Evolutionary conservation across 2,888 invertebrate genomes (phyloP).

Genomic region (Apodemia hepburni): DNA sequence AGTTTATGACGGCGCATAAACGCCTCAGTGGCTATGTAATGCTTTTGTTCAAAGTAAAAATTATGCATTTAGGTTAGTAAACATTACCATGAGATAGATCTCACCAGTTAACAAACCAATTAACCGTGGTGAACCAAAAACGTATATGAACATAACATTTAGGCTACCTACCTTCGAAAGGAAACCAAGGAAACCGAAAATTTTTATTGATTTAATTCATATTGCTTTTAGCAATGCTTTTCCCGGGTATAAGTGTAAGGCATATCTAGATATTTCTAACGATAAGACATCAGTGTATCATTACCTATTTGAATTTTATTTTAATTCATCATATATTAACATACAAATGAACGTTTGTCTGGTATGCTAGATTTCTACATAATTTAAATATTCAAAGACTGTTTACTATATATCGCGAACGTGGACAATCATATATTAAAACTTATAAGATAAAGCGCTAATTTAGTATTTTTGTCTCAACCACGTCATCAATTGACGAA

Average conservation of each 20-base stretch:
- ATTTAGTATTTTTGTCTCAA: background rate
- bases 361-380: background rate
- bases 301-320: constrained; percentile 3
- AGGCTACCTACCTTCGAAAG: too few relatives aligned
- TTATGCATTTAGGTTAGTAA: too few relatives aligned
- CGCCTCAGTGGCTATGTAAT: too few relatives aligned
- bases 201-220: background rate
- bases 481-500: background rate
- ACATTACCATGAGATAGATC: too few relatives aligned
- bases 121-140: too few relatives aligned
- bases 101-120: too few relatives aligned
- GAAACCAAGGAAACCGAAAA: background rate
- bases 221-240: background rate
- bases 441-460: background rate
- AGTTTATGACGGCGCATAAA: too few relatives aligned
- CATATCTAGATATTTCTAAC: background rate
- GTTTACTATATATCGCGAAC: background rate
- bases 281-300: background rate
- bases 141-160: background rate
- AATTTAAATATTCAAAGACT: background rate
- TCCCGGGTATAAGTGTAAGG: background rate
- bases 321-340: constrained; percentile 3
- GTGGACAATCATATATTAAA: background rate
- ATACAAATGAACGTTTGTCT: constrained; percentile 14
- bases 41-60: too few relatives aligned